Percentiles rank a stretch among this genome's conserved stretches.
Conservation (phyloP, 1,140 invertebrate genomes). For the Calephelis virginiensis region DNA sequence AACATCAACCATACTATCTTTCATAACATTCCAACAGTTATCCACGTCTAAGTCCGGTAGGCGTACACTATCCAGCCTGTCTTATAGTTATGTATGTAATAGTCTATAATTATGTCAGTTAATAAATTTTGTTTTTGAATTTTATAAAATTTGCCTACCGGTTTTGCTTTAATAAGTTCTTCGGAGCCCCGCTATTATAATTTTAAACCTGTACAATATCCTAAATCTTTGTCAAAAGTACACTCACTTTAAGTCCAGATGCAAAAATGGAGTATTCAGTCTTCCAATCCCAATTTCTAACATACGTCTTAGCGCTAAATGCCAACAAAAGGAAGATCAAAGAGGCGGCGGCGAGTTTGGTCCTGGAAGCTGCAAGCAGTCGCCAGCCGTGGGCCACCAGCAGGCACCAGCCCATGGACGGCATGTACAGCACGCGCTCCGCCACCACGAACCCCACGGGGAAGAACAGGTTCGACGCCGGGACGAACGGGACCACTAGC, state of each 20-base stretch:
- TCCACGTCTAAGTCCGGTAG: too few species aligned
- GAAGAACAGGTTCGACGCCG: conserved; percentile 97
- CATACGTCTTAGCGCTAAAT: conserved; percentile 89
- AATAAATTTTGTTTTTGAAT: too few species aligned
- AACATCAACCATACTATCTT: too few species aligned
- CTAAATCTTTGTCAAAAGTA: too few species aligned
- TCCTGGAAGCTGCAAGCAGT: conserved; percentile 75
- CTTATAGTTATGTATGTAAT: too few species aligned
- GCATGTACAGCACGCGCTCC: conserved; percentile 96
- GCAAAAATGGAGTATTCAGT: conserved; percentile 96
- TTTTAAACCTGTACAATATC: too few species aligned
- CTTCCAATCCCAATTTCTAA: conserved; percentile 94
- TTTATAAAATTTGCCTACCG: too few species aligned
- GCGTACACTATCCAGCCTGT: too few species aligned
- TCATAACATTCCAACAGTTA: too few species aligned
- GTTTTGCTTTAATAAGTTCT: too few species aligned
- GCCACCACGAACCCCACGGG: conserved; percentile 98
- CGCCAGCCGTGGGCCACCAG: conserved; percentile 90
- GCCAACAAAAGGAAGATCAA: conserved; percentile 83
- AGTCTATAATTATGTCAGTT: too few species aligned
- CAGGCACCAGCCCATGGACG: conserved; percentile 98
- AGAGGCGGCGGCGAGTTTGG: conserved; percentile 81
- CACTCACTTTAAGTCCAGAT: conserved; percentile 85
- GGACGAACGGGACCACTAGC: conserved; percentile 94
- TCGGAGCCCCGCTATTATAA: too few species aligned